Base-by-base conservation (phyloP, 2,113 vertebrate genomes). In the Caracal caracal region DNA sequence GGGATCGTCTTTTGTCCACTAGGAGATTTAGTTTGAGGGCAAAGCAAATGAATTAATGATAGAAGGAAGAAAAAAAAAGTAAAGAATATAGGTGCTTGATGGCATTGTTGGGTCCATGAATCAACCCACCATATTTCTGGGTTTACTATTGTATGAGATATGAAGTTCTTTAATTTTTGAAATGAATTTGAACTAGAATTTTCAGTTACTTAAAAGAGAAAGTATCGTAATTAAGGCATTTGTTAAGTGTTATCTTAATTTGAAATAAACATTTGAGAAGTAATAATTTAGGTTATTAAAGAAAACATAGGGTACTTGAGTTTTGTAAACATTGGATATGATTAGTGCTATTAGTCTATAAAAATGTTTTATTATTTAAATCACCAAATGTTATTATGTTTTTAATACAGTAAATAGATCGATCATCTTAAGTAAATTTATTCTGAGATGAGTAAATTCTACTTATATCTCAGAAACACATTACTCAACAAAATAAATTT, bases 381-480 rank as follows among this genome's bases (percentile, higher is more conserved):
- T 88, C 33, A 33, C 33, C 24, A 88, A 91, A 68, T 82, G 49
- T 33, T 73, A 40, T n/a, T 80, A 6, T 65, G 19, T n/a, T n/a
- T 93, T 89, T 81, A 85, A 78, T 35, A 61, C 4, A 91, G 22
- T 71, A 63, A 82, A 56, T n/a, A 30, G 22, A 28, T 92, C 49
- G 75, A n/a, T 83, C 75, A 88, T 90, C 33, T 81, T 61, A 88
- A 71, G 33, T 30, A 68, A 82, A n/a, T 93, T 94, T 92, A 70
- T 75, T 88, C 5, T 33, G 56, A 93, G 15, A 24, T 94, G 43
- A 88, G 83, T 76, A 79, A 66, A 63, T 68, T 86, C 12, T 82
- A 20, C 13, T 20, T 65, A 43, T 56, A 81, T 17, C 66, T 87
- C 56, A 92, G 43, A 65, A 85, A 87, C 35, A 65, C 15, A 12